Percentiles rank a stretch among this genome's conserved stretches.
These are phyloP conservation scores for Ammospiza nelsoni DNA, from an alignment of 2,113 vertebrate genomes.

Conservation along the genomic window DNA sequence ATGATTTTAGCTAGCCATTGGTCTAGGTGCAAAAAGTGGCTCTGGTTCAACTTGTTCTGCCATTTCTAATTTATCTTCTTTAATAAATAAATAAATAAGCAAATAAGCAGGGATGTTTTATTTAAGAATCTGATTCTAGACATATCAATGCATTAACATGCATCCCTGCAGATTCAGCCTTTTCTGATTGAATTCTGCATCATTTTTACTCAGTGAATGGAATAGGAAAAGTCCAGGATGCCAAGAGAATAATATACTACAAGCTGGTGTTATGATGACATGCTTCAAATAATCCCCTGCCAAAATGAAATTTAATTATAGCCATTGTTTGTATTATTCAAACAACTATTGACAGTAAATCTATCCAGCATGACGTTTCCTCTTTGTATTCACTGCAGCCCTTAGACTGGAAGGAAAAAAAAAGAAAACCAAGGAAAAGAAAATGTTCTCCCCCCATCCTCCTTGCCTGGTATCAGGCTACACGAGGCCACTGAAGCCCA, in stretches of 20 bases:
- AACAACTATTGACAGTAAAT: conserved; percentile 64
- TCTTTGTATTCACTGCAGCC: conserved; percentile 67
- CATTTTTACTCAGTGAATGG: conserved; percentile 49
- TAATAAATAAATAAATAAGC: conserved; percentile 57
- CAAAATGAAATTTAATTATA: conserved; percentile 75
- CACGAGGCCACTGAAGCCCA: conserved; percentile 86
- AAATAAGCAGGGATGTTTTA: conserved; percentile 59
- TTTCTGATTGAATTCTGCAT: conserved; percentile 65
- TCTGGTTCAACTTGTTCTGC: conserved; percentile 17
- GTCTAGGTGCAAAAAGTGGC: conserved; percentile 1
- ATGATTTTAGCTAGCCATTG: conserved; percentile 8
- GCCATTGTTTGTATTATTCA: conserved; percentile 74
- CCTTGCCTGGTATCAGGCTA: conserved; percentile 60
- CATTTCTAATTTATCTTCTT: conserved; percentile 36
- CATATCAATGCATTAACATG: conserved; percentile 43
- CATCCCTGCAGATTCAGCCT: conserved; percentile 41
- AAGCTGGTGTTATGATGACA: conserved; percentile 41
- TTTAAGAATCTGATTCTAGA: conserved; percentile 68
- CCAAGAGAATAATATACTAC: conserved; percentile 55
- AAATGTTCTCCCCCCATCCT: neutral
- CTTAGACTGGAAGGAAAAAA: conserved; percentile 70
- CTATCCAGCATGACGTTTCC: conserved; percentile 41
- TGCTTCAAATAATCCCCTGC: conserved; percentile 55
- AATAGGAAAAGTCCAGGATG: conserved; percentile 49
- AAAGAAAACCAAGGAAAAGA: conserved; percentile 5